phyloP scores from a whole-genome alignment of 1,140 invertebrate species.

The Platorchestia sp. region DNA sequence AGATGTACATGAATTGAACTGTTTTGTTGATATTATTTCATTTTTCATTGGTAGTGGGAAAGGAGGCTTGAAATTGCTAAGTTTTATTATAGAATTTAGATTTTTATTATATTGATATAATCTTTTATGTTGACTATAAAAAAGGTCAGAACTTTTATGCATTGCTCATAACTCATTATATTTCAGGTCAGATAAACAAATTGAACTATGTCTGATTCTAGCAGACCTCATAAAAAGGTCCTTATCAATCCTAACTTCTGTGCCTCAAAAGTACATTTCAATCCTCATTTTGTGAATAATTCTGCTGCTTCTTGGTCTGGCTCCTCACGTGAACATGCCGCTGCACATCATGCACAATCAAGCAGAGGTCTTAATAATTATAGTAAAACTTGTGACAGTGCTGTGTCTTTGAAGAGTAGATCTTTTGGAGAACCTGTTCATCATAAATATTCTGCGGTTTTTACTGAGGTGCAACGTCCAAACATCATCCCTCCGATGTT shows the following conservation, averaged over 20 bases:
- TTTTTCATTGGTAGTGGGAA: too few species aligned
- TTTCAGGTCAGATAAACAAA: not conserved
- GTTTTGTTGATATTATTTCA: too few species aligned
- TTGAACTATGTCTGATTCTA: not conserved
- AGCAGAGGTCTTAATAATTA: not conserved
- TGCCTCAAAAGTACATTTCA: constrained; percentile 11
- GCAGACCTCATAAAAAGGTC: not conserved
- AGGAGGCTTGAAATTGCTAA: too few species aligned
- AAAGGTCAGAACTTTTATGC: not conserved
- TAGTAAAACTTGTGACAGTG: not conserved
- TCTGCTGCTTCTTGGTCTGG: not conserved
- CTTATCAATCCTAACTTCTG: constrained; percentile 2
- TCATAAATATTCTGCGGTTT: not conserved
- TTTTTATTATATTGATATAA: not conserved
- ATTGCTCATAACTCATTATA: not conserved
- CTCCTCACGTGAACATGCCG: not conserved
- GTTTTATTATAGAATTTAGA: too few species aligned
- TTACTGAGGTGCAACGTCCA: not conserved
- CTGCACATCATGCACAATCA: not conserved
- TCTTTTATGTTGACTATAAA: not conserved
- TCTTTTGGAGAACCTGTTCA: not conserved
- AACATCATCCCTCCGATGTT: not conserved
- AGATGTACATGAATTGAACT: too few species aligned
- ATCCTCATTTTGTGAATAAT: not conserved
- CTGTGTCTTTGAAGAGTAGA: not conserved